Evolutionary conservation across 2,888 invertebrate species (phyloP).

Genomic region (Lamellibrachia columna): DNA sequence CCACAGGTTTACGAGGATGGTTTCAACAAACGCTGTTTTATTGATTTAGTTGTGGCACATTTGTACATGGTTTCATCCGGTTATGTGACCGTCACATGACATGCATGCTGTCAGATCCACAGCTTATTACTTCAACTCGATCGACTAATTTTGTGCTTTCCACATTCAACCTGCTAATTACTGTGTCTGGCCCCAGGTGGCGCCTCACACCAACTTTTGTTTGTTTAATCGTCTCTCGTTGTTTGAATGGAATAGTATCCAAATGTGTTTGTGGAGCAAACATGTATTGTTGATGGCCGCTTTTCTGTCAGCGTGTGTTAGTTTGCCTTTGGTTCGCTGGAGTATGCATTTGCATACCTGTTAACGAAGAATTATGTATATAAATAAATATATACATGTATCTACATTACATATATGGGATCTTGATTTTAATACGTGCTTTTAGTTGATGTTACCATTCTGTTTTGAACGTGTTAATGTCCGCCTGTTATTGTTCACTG

Average conservation of each 20-base stretch:
- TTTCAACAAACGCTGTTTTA: background rate
- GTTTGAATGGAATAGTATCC: background rate
- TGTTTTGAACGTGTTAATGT: conserved; percentile 4
- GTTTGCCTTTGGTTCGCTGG: background rate
- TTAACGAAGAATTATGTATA: background rate
- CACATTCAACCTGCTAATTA: background rate
- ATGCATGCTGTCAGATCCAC: background rate
- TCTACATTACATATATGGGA: background rate
- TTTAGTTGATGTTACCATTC: conserved; percentile 5
- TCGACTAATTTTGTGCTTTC: background rate
- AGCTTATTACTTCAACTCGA: too few species aligned
- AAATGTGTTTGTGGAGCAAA: background rate
- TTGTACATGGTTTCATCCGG: background rate
- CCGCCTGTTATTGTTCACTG: background rate
- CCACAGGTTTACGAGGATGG: background rate
- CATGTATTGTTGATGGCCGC: background rate
- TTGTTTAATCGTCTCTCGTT: background rate
- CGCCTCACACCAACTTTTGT: background rate
- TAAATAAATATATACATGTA: conserved; percentile 5
- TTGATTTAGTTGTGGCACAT: background rate
- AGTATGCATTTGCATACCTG: background rate
- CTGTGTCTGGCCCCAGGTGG: background rate
- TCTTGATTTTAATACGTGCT: conserved; percentile 6
- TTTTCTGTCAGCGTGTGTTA: background rate
- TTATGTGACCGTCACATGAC: background rate